A percentile compares a stretch with the other conserved stretches of the same genome.
Evolutionary conservation across 2,797 vertebrate species (phyloP).

Genomic region (Bradypodion pumilum): DNA sequence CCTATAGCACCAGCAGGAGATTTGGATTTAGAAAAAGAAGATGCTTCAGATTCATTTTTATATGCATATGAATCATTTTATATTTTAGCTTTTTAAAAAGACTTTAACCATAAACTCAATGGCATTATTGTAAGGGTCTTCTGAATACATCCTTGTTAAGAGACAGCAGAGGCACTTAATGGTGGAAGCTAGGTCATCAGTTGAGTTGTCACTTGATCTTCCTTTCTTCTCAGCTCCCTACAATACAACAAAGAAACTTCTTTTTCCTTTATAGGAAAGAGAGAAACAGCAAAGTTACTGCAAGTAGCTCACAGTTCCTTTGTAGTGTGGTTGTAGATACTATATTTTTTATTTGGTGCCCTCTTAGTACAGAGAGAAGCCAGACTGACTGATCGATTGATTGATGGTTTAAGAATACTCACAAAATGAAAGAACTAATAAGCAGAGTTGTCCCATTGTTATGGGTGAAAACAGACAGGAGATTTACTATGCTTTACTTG

Average conservation of each 20-base stretch:
- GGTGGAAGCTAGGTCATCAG: constrained; percentile 49
- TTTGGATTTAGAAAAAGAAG: constrained; percentile 59
- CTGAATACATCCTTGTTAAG: constrained; percentile 69
- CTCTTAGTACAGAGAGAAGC: constrained; percentile 1
- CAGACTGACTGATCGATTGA: not conserved
- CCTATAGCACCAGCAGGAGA: constrained; percentile 59
- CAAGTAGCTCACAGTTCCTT: not conserved
- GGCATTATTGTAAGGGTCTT: constrained; percentile 41
- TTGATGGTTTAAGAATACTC: too few species aligned
- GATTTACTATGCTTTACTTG: too few species aligned
- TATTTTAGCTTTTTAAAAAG: constrained; percentile 55
- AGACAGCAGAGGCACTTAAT: constrained; percentile 60
- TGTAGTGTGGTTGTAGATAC: not conserved
- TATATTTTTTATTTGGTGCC: constrained; percentile 10
- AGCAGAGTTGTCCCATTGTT: not conserved
- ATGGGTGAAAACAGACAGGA: not conserved
- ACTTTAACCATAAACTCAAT: constrained; percentile 57
- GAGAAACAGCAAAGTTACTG: constrained; percentile 20
- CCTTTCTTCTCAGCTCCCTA: not conserved
- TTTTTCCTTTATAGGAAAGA: not conserved
- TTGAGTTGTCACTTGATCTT: constrained; percentile 36
- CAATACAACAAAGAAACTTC: constrained; percentile 19
- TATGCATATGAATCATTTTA: constrained; percentile 64
- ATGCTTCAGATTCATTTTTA: constrained; percentile 60
- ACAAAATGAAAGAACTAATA: not conserved